Evolutionary conservation across 2,797 vertebrate species (phyloP).

Genomic region (Hirundo rustica): DNA sequence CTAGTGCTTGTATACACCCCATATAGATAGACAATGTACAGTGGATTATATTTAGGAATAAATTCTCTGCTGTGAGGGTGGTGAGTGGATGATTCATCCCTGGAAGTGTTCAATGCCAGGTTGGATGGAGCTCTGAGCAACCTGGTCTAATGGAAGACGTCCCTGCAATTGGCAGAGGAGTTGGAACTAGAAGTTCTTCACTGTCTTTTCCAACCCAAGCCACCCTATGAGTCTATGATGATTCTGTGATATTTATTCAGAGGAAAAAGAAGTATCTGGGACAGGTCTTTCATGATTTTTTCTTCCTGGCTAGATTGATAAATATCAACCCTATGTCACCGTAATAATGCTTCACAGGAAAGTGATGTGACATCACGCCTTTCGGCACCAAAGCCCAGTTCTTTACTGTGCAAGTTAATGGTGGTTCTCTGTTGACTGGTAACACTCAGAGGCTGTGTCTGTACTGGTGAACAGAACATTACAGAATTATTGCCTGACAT

Average conservation of each 20-base stretch:
- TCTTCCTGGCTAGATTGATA: background rate
- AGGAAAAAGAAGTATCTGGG: background rate
- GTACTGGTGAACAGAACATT: background rate
- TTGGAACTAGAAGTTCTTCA: background rate
- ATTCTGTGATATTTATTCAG: background rate
- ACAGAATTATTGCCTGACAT: background rate
- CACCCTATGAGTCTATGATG: background rate
- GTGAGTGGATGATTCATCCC: background rate
- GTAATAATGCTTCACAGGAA: background rate
- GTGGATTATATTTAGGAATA: background rate
- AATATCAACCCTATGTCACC: background rate
- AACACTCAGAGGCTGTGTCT: background rate
- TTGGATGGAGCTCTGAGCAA: background rate
- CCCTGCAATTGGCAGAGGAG: background rate
- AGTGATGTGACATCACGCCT: background rate
- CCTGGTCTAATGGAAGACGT: background rate
- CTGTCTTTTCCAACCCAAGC: background rate
- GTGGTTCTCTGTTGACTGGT: background rate
- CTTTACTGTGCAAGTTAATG: background rate
- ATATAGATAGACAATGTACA: background rate
- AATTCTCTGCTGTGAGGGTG: background rate
- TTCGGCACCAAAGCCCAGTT: background rate
- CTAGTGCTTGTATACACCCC: background rate
- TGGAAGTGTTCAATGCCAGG: accelerated
- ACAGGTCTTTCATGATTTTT: background rate